These are phyloP conservation scores for Acanthurus lineatus DNA, from an alignment of 2,797 vertebrate genomes.

Conservation along the genomic window DNA sequence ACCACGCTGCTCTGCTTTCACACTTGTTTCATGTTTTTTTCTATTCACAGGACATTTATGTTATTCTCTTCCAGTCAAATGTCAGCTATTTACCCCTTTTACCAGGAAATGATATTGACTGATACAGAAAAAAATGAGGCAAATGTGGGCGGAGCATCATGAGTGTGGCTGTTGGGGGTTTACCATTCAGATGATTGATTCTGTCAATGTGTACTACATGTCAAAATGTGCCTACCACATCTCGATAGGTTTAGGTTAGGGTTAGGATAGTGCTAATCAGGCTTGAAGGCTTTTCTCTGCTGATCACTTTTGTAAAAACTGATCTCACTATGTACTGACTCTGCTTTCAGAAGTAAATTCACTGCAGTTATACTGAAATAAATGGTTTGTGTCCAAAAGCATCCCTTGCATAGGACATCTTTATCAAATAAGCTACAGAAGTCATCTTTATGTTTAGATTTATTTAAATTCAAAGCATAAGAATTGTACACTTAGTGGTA, in stretches of 20 bases:
- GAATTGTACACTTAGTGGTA: too few relatives aligned
- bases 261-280: background rate
- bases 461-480: background rate
- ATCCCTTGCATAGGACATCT: background rate
- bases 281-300: background rate
- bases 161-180: background rate
- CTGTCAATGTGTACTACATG: too few relatives aligned
- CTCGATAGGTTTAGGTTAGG: too few relatives aligned
- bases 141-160: slow-evolving; percentile 9
- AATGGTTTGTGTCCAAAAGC: background rate
- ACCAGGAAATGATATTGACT: slow-evolving; percentile 27
- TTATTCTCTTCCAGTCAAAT: slow-evolving; percentile 49
- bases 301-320: background rate
- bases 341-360: background rate
- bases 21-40: slow-evolving; percentile 49
- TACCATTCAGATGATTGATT: too few relatives aligned
- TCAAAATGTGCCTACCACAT: too few relatives aligned
- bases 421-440: background rate
- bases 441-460: background rate
- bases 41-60: slow-evolving; percentile 32
- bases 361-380: background rate
- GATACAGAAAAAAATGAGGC: background rate
- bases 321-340: background rate
- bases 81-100: slow-evolving; percentile 49
- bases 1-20: slow-evolving; percentile 15